Base-by-base conservation (phyloP, 2,797 vertebrate species). In the Leptoclinus maculatus region DNA sequence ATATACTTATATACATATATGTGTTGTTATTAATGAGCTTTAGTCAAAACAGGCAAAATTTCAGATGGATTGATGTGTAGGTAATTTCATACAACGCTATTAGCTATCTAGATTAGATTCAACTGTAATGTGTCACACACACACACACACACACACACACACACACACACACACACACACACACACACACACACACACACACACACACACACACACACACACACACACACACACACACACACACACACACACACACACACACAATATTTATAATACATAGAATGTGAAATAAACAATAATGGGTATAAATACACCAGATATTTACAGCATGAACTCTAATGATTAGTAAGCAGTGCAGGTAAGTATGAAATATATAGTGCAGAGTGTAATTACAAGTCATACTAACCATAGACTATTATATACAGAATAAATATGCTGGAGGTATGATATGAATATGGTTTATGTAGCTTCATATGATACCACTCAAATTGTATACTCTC, bases 61-160 rank as follows among this genome's bases (percentile, higher is more conserved):
- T 82, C 14, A 66, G 5, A 7, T 54, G 32, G 25, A 68, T n/a
- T 29, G 57, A 79, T 80, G 68, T 80, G 32, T 75, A 63, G 72
- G 78, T 77, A 60, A 32, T 63, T 60, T 49, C 21, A 57, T 13
- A 39, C n/a, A 69, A 73, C 43, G 41, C 68, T 65, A 68, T 43
- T 43, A 51, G 25, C 25, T 34, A n/a, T 49, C 17, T 2, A 23
- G 34, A 27, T 65, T 2, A 65, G 19, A 47, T 47, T 38, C 17
- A 49, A 49, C 12, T 49, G 8, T 66, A n/a, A 49, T 0, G 43
- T n/a, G n/a, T n/a, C n/a, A 59, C 4, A 29, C 29, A 29, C 4
- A 7, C 4, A 25, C 2, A 45, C 3, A 45, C 2, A 16, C n/a
- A 59, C 4, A 29, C 29, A 29, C 4, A 7, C 4, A 25, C 2